These are phyloP conservation scores for Vireo griseus DNA, from an alignment of 2,797 vertebrate species.

Conservation along the genomic window DNA sequence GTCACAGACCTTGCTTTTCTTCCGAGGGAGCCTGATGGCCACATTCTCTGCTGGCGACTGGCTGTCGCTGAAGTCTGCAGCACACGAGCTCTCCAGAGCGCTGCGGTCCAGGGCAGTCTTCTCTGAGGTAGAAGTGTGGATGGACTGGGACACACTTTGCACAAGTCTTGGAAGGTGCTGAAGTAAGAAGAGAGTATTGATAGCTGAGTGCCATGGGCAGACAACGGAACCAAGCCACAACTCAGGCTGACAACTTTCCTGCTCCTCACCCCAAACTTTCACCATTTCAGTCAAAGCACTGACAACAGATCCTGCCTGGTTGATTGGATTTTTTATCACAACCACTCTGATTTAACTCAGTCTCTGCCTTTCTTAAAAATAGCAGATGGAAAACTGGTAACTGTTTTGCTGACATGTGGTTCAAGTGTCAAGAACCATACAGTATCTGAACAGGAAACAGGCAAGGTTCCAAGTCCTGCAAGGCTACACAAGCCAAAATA, in stretches of 20 bases:
- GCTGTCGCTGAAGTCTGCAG: conserved; percentile 88
- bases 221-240: background rate
- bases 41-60: conserved; percentile 72
- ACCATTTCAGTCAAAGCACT: background rate
- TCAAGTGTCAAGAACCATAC: background rate
- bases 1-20: conserved; percentile 77
- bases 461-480: background rate
- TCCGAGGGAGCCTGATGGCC: conserved; percentile 62
- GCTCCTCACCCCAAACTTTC: background rate
- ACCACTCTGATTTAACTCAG: background rate
- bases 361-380: background rate
- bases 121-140: conserved; percentile 62
- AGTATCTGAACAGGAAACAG: background rate
- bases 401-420: background rate
- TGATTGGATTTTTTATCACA: background rate
- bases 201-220: background rate
- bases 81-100: conserved; percentile 84
- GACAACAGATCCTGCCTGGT: background rate
- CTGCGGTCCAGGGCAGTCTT: conserved; percentile 44
- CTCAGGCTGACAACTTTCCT: background rate
- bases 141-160: conserved; percentile 38
- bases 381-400: background rate
- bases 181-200: background rate
- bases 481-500: background rate
- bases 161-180: conserved; percentile 55